Base-by-base conservation (phyloP, 1,140 invertebrate species). In the Cherax destructor region DNA sequence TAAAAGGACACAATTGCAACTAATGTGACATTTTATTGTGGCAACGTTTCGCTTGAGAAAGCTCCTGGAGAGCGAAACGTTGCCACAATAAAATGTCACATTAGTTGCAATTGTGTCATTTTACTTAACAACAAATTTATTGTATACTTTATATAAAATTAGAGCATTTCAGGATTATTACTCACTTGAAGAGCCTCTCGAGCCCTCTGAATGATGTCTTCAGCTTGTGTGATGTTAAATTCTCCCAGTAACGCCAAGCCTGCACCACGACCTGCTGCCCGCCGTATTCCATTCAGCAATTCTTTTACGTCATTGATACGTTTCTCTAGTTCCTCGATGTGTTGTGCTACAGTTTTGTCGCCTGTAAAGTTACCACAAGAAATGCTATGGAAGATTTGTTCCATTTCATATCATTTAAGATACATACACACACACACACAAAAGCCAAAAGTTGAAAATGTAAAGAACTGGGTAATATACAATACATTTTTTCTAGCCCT, bases 131-230 rank as follows among this genome's bases (percentile, higher is more conserved):
- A 56, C 30, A 49, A 77, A 18, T 18, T 78, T 78, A 78, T 50
- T 78, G 30, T 59, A 83, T 47, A 30, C 87, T 41, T 1, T 69
- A 56, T 52, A 86, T 52, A 47, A 10, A 24, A 24, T 13, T 52
- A n/a, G 7, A 47, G 9, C 18, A 79, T 41, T 59, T 24, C 13
- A 86, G 13, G 18, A n/a, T 11, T 77, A 21, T 18, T 47, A 79
- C 88, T 94, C 30, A 94, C 94, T 92, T 95, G 96, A 59, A 98
- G 95, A 77, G 97, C 96, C 76, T 96, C 96, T 89, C 96, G 96
- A 65, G 97, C 97, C 59, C 96, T 95, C 78, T 96, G 95, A 18
- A 98, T 96, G 6, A 97, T 96, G 77, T 96, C 96, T 93, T 98
- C 96, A 0, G 97, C 96, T 83, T 96, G 95, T 1, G 96, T 96